Base-by-base conservation (phyloP, 2,113 vertebrate species). In the Petrocephalus microphthalmus region DNA sequence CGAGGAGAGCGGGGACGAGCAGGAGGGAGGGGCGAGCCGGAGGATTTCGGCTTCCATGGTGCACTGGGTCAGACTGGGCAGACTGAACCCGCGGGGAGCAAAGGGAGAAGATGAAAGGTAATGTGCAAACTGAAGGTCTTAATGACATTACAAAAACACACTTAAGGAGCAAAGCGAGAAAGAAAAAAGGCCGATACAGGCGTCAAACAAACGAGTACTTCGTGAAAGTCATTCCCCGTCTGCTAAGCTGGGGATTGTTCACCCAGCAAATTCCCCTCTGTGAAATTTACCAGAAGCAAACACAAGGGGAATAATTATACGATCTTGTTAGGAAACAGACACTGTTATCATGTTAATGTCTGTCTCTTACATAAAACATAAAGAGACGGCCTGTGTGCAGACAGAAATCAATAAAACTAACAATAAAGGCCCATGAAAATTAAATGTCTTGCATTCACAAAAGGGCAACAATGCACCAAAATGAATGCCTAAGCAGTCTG, bases 291-390 rank as follows among this genome's bases (percentile, higher is more conserved):
- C 84, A 85, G 84, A 85, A 54, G 52, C 84, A 54, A 84, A 52
- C 85, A 60, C 85, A 60, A 42, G 85, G 56, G 85, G 56, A 86
- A 45, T 60, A 85, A 86, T 86, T 86, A 60, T 86, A n/a, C 60
- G 56, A 60, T 64, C 53, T 60, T 86, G 85, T 86, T 57, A 86
- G 85, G 54, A 64, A 45, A 60, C 85, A 67, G 45, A 87, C 86
- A 49, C 45, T 87, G 54, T 87, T 71, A 87, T 87, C 42, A 87
- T 87, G 37, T 47, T 87, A 87, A 71, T 87, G 86, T 71, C 53
- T 87, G 42, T 86, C 33, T 86, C 33, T 64, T 71, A 87, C 60
- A 87, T 71, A 87, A 67, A 67, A 71, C 45, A 67, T 87, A 49
- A 87, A 87, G 57, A 45, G 20, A 37, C 7, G 53, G 53, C 29